Evolutionary conservation across 2,113 vertebrate genomes (phyloP), one percentile per base, ranked within the genome.

Genomic region (Toxotes chatareus): DNA sequence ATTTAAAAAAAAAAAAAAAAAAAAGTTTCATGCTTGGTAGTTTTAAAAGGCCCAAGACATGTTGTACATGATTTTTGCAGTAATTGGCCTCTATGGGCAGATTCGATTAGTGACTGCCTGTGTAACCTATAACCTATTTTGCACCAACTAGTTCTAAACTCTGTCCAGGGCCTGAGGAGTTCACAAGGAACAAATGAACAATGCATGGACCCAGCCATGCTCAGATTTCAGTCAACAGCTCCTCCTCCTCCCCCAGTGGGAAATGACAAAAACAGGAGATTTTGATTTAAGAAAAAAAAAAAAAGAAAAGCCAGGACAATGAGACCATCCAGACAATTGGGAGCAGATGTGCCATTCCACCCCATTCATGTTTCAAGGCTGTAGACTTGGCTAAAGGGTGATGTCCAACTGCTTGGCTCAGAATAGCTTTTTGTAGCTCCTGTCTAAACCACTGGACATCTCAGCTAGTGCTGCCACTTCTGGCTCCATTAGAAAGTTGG

Each of bases 111-210:
- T 34, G 49, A 61, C 76, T 85, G 23, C 32, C 59, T 62, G 59
- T 68, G 47, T 56, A 61, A 83, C 80, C 64, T 71, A 10, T 69
- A 56, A 84, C 76, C 73, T 64, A 16, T 73, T 60, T 71, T 44
- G 57, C 46, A 57, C 69, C 76, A 67, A 56, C 73, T 69, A 23
- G 51, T 67, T 80, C 23, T 67, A 69, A 88, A 82, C 74, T 88
- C 73, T 80, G 31, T 73, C 47, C 5, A 23, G 31, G 38, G 71
- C 56, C 19, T 27, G 56, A 49, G 62, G 80, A 80, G 83, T 79
- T 89, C 85, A 83, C 57, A 65, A 77, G 75, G 59, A 83, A 83
- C 82, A 80, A 85, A 82, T 83, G 53, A 88, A 83, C 79, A 76
- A 69, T 75, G 85, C 60, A 77, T 82, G 63, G 62, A 79, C 38